Base-by-base conservation (phyloP, 92 coral and sea anemone genomes). In the Porites divaricata region DNA sequence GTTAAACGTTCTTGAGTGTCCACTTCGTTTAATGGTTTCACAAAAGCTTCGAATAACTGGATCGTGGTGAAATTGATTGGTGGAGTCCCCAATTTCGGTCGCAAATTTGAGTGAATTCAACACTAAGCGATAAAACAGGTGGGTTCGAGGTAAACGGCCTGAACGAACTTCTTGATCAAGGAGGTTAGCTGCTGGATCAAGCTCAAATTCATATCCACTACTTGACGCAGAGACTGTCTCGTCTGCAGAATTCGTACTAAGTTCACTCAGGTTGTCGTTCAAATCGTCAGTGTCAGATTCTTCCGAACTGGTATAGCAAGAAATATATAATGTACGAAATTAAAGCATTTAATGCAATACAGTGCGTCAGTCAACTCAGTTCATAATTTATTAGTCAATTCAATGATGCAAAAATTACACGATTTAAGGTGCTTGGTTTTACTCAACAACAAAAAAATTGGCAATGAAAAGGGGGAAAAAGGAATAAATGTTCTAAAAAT, bases 151-250 rank as follows among this genome's bases (percentile, higher is more conserved):
- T 13, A 79, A 75, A 13, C 75, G 48, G 16, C 84, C 84, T 22
- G 74, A 79, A 51, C 53, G 74, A 4, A 79, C 75, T 66, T 79
- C 81, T 25, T 77, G 70, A 21, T 63, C 81, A 8, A 77, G 81
- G 19, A 77, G 81, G 19, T 52, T 79, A 10, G 75, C 75, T 10
- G 75, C 84, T 67, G 65, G 84, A 14, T 79, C 84, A 1, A 66
- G 45, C 16, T 79, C 84, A 48, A 41, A 9, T 45, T 79, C 66
- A 16, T 19, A 17, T 6, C 75, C 75, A 52, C 84, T 79, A 75
- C 84, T 79, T 1, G 70, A 8, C 1, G 8, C 69, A 6, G 69
- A 22, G 26, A 1, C 69, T 64, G 69, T 64, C 26, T 64, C 69
- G 26, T 64, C 69, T 64, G 25, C 13, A n/a, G 69, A 64, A n/a